phyloP scores from a whole-genome alignment of 2,888 invertebrate genomes.

The Cistogaster globosa region DNA sequence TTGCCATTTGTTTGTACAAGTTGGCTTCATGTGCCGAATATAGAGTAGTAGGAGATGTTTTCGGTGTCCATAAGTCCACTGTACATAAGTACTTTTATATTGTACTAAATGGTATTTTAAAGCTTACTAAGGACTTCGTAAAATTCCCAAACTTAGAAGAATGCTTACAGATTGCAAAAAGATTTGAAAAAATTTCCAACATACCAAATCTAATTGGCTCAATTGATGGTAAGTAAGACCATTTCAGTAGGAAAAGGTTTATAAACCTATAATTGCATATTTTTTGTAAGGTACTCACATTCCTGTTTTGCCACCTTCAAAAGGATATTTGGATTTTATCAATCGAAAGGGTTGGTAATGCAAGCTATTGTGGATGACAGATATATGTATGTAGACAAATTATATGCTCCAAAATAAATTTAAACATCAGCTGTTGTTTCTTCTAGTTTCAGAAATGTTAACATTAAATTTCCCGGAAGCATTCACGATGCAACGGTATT shows the following conservation, averaged over 20 bases:
- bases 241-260: neutral
- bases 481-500: conserved; percentile 60
- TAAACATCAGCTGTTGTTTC: neutral
- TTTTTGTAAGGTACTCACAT: conserved; percentile 40
- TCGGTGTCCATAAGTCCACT: conserved; percentile 48
- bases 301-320: conserved; percentile 47
- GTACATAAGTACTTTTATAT: conserved; percentile 49
- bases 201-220: conserved; percentile 26
- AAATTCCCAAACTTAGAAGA: conserved; percentile 34
- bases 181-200: conserved; percentile 28
- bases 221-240: conserved; percentile 22
- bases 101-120: conserved; percentile 40
- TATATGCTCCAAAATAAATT: neutral
- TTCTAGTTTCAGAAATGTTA: conserved; percentile 55
- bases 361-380: conserved; percentile 20
- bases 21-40: conserved; percentile 52
- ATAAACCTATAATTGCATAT: neutral
- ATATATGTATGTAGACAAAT: conserved; percentile 25
- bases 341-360: conserved; percentile 59
- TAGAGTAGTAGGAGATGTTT: conserved; percentile 52
- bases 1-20: conserved; percentile 53
- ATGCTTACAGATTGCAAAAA: conserved; percentile 23
- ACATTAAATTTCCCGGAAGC: conserved; percentile 56
- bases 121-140: conserved; percentile 31
- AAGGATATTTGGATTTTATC: conserved; percentile 56